Evolutionary conservation across 2,888 invertebrate genomes (phyloP).

Genomic region (Xanthorhoe spadicearia): DNA sequence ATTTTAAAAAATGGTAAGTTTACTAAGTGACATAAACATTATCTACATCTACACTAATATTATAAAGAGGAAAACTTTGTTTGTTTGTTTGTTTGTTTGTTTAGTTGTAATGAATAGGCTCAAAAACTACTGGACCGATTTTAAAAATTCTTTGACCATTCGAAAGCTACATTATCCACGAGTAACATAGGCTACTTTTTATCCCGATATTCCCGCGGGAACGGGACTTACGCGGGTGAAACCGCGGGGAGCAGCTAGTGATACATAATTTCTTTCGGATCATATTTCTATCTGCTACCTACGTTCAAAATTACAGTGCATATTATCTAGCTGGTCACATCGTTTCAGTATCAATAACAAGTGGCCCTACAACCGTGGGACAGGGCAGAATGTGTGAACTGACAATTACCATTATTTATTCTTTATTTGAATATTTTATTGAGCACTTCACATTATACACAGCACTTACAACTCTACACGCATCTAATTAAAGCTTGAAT

Average conservation of each 20-base stretch:
- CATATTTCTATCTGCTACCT: slow-evolving; percentile 19
- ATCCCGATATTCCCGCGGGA: too few relatives aligned
- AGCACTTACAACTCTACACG: slow-evolving; percentile 39
- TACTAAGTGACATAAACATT: neutral
- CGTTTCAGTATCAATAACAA: slow-evolving; percentile 29
- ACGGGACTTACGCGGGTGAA: too few relatives aligned
- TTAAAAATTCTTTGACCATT: too few relatives aligned
- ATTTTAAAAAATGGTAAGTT: neutral
- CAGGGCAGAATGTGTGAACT: slow-evolving; percentile 65
- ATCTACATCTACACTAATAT: too few relatives aligned
- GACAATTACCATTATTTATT: slow-evolving; percentile 72
- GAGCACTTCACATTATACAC: slow-evolving; percentile 53
- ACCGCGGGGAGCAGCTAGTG: too few relatives aligned
- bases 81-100: too few relatives aligned
- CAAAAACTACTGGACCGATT: too few relatives aligned
- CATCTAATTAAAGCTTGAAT: slow-evolving; percentile 44
- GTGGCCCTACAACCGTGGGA: slow-evolving; percentile 32
- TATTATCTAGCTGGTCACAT: slow-evolving; percentile 15
- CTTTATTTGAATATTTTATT: slow-evolving; percentile 71
- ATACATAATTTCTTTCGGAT: slow-evolving; percentile 8
- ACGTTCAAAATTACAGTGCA: slow-evolving; percentile 8
- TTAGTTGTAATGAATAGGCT: too few relatives aligned
- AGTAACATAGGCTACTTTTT: too few relatives aligned
- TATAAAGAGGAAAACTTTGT: too few relatives aligned
- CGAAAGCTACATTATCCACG: too few relatives aligned